Evolutionary conservation across 2,797 vertebrate species (phyloP), one percentile per base, ranked within the genome.

Genomic region (Carcharodon carcharias): DNA sequence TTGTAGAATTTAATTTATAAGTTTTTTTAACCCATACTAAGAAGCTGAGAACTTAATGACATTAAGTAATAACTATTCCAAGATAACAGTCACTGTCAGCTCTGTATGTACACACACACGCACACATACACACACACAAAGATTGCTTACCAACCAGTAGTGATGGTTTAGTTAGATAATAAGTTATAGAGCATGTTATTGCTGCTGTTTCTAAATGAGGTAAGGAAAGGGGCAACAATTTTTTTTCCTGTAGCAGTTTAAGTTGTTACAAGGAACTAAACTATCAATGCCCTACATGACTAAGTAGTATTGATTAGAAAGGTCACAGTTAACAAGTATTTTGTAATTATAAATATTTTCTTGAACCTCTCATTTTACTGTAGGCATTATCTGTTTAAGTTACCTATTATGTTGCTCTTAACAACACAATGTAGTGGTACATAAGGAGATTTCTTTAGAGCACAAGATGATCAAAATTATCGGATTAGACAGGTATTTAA

Each of bases 51-150:
- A 56, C n/a, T 94, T 50, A 95, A 69, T 95, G 67, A 95, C 69
- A 95, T 95, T 73, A 95, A 54, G 50, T 95, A 95, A 95, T 77
- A n/a, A 95, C 45, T 69, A 40, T 77, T 95, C 54, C 35, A 71
- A 11, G 26, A 95, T 73, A 95, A 95, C 73, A 95, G 8, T 26
- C 35, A 63, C 8, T 67, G 61, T 26, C 65, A 65, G 61, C 40
- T 67, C 91, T 93, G 14, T 40, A 77, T 14, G 5, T 4, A n/a
- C 12, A 45, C 2, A n/a, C 63, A 45, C 8, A 93, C 1, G 16
- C 45, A 85, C 18, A 85, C 11, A 85, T 14, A 35, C 58, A 40
- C 23, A 77, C 50, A 58, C 7, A n/a, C 21, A 54, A 95, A 31
- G 35, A 16, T 45, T 50, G 58, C 58, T n/a, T 92, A 35, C 31